phyloP scores from a whole-genome alignment of 1,140 invertebrate genomes.

The Himalopsyche phryganea region DNA sequence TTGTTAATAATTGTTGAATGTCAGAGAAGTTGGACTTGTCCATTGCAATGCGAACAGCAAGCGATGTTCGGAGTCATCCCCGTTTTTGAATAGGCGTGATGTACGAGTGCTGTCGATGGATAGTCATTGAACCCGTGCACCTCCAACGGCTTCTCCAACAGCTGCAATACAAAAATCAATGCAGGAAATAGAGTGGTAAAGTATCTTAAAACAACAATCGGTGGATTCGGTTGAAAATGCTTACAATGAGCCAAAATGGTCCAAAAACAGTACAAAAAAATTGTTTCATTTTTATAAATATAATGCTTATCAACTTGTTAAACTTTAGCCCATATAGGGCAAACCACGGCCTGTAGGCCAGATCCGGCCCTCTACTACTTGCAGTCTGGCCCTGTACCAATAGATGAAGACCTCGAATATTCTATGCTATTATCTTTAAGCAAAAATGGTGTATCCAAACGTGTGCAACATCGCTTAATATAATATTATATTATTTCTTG shows the following conservation, averaged over 20 bases:
- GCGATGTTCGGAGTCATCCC: constrained; percentile 32
- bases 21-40: constrained; percentile 32
- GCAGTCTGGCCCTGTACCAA: too few relatives aligned
- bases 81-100: constrained; percentile 31
- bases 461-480: too few relatives aligned
- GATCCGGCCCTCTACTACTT: too few relatives aligned
- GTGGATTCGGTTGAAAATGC: not conserved
- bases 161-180: constrained; percentile 8
- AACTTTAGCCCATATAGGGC: not conserved
- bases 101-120: constrained; percentile 25
- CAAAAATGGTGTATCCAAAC: too few relatives aligned
- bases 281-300: not conserved
- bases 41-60: constrained; percentile 31
- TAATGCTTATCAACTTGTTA: not conserved
- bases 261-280: not conserved
- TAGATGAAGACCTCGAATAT: too few relatives aligned
- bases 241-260: too few relatives aligned
- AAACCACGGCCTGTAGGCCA: too few relatives aligned
- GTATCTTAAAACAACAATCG: not conserved
- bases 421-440: too few relatives aligned
- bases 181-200: too few relatives aligned
- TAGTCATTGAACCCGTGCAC: constrained; percentile 29
- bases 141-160: constrained; percentile 27
- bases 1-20: constrained; percentile 8
- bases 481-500: too few relatives aligned